A percentile compares a stretch with the other conserved stretches of the same genome.
These are phyloP conservation scores for Xenopus petersii DNA, from an alignment of 2,797 vertebrate genomes.

Conservation along the genomic window DNA sequence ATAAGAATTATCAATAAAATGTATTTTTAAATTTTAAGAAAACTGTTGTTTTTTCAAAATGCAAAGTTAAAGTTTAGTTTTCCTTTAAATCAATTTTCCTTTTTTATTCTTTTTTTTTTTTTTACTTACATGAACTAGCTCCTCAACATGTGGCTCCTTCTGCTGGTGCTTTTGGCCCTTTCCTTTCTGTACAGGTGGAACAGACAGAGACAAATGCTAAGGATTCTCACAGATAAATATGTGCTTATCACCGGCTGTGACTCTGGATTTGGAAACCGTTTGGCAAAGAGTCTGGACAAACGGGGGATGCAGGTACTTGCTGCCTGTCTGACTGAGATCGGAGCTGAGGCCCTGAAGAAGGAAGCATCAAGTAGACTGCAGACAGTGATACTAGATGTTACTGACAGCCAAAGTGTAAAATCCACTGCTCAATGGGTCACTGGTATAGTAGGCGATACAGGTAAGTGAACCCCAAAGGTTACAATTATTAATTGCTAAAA, in stretches of 20 bases:
- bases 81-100: no score
- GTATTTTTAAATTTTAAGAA: no score
- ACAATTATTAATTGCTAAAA: no score
- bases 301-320: slow-evolving; percentile 78
- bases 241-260: slow-evolving; percentile 60
- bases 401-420: slow-evolving; percentile 53
- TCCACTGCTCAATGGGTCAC: slow-evolving; percentile 45
- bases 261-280: slow-evolving; percentile 72
- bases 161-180: slow-evolving; percentile 43
- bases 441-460: neutral
- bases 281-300: slow-evolving; percentile 74
- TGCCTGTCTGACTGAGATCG: slow-evolving; percentile 71
- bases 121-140: no score
- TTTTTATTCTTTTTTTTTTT: no score
- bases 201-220: slow-evolving; percentile 47
- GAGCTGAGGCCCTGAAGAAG: slow-evolving; percentile 58
- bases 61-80: no score
- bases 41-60: no score
- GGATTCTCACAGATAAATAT: slow-evolving; percentile 53
- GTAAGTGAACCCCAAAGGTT: no score
- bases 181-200: slow-evolving; percentile 45
- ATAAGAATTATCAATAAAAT: no score
- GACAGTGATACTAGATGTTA: slow-evolving; percentile 58
- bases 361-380: slow-evolving; percentile 52
- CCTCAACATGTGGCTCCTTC: slow-evolving; percentile 20